A percentile compares a stretch with the other conserved stretches of the same genome.
Evolutionary conservation across 2,113 vertebrate species (phyloP).

Genomic region (Mus pahari): DNA sequence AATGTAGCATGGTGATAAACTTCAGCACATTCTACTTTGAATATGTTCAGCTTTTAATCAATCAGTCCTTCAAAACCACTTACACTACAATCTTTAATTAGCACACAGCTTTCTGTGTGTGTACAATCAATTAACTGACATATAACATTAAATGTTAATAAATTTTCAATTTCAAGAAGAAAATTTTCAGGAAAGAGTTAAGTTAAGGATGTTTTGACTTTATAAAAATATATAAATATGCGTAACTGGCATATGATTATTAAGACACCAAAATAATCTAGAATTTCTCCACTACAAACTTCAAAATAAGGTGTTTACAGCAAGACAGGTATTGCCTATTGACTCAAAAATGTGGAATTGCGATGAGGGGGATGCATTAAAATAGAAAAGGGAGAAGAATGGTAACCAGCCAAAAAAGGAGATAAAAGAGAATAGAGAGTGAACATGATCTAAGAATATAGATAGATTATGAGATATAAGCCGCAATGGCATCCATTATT

Average conservation of each 20-base stretch:
- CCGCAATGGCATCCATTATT: neutral
- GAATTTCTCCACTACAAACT: slow-evolving; percentile 42
- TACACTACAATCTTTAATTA: slow-evolving; percentile 64
- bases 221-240: slow-evolving; percentile 15
- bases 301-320: slow-evolving; percentile 31
- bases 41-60: slow-evolving; percentile 67
- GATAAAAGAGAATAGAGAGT: fast-evolving
- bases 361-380: too few relatives aligned
- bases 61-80: slow-evolving; percentile 63
- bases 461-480: neutral
- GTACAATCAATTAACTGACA: slow-evolving; percentile 22
- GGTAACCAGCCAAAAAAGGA: neutral
- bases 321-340: neutral
- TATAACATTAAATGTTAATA: slow-evolving; percentile 64
- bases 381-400: neutral
- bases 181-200: slow-evolving; percentile 66
- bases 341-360: neutral
- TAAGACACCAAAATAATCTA: slow-evolving; percentile 26
- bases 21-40: slow-evolving; percentile 49
- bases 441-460: too few relatives aligned
- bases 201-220: slow-evolving; percentile 59
- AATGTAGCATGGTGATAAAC: neutral
- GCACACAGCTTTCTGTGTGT: neutral
- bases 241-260: slow-evolving; percentile 29
- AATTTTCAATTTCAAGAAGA: neutral